phyloP scores from a whole-genome alignment of 2,113 vertebrate genomes.

The Pelusios castaneus region DNA sequence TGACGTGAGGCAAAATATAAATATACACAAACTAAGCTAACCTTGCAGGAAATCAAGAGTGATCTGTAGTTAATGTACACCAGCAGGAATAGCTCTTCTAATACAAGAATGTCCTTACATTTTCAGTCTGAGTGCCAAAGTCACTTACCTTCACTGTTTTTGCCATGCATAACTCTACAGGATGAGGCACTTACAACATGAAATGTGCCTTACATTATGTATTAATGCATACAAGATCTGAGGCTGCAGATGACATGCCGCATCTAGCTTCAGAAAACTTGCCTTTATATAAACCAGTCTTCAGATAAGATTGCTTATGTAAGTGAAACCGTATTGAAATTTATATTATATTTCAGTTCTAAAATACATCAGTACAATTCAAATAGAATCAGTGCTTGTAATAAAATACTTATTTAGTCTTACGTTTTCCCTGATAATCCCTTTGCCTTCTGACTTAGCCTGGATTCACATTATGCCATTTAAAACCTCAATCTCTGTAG shows the following conservation, averaged over 20 bases:
- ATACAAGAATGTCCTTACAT: background rate
- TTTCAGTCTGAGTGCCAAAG: background rate
- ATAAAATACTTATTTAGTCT: background rate
- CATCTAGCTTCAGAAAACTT: slow-evolving; percentile 7
- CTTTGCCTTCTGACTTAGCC: too few relatives aligned
- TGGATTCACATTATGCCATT: too few relatives aligned
- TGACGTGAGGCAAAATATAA: background rate
- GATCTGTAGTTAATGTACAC: background rate
- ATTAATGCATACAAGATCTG: background rate
- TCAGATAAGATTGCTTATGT: background rate
- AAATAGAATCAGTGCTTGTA: background rate
- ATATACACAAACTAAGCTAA: background rate
- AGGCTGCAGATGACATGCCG: background rate
- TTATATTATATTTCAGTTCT: background rate
- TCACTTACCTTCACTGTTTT: slow-evolving; percentile 28
- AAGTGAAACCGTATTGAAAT: background rate
- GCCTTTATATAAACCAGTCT: background rate
- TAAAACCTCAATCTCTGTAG: too few relatives aligned
- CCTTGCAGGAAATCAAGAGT: background rate
- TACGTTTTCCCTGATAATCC: background rate
- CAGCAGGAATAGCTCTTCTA: background rate
- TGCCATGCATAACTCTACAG: background rate
- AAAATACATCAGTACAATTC: background rate
- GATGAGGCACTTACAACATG: background rate
- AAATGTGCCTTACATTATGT: slow-evolving; percentile 14